Evolutionary conservation across 2,797 vertebrate species (phyloP).

Genomic region (Toxotes lorentzi): DNA sequence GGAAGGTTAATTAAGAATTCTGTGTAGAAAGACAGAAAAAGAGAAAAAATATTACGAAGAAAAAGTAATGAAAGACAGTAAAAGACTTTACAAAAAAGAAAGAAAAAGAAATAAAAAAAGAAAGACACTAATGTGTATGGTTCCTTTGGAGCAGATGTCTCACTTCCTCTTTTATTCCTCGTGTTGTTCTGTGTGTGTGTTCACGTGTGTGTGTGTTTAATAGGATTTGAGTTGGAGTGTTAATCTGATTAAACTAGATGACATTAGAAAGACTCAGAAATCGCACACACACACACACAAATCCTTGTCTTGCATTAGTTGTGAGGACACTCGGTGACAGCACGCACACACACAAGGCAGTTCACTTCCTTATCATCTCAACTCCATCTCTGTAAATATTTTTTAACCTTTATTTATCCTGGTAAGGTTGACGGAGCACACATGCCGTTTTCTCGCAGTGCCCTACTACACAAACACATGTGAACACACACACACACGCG

Average conservation of each 20-base stretch:
- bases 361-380: constrained; percentile 22
- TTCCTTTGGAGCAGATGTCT: constrained; percentile 35
- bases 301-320: no score
- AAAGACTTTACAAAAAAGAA: background rate
- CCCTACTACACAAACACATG: background rate
- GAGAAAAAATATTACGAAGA: no score
- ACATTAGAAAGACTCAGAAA: constrained; percentile 39
- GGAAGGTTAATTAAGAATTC: background rate
- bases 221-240: constrained; percentile 36
- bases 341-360: background rate
- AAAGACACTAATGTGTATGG: background rate
- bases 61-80: accelerated
- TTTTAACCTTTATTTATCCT: constrained; percentile 23
- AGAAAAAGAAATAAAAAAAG: background rate
- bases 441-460: background rate
- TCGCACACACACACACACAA: constrained; percentile 8
- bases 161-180: constrained; percentile 51
- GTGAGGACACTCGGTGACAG: background rate
- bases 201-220: constrained; percentile 21
- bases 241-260: constrained; percentile 46
- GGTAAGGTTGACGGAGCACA: constrained; percentile 1
- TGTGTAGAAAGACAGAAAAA: background rate
- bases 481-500: background rate
- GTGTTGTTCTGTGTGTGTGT: constrained; percentile 14
- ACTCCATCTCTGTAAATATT: constrained; percentile 34